A percentile compares a stretch with the other conserved stretches of the same genome.
These are phyloP conservation scores for Ciona savignyi DNA, from an alignment of 23 tunicate species.

Conservation along the genomic window DNA sequence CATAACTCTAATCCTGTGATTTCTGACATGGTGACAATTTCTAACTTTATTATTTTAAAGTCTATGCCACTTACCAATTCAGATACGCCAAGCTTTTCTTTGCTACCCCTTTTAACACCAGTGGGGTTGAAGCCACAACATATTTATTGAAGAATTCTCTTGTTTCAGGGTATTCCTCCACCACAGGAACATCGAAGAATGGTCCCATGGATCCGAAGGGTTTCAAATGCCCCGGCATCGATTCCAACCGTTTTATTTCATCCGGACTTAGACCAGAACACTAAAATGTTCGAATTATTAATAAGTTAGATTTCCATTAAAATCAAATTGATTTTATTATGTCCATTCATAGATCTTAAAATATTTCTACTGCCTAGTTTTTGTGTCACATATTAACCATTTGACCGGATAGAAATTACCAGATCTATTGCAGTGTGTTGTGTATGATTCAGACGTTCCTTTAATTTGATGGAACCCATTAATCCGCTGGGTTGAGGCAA, in stretches of 20 bases:
- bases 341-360: too few species aligned
- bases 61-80: slow-evolving; percentile 33
- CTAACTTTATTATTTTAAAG: too few species aligned
- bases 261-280: slow-evolving; percentile 2
- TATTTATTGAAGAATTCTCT: slow-evolving; percentile 38
- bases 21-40: too few species aligned
- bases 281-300: too few species aligned
- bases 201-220: slow-evolving; percentile 51
- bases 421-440: background rate
- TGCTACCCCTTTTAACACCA: slow-evolving; percentile 35
- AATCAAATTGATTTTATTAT: too few species aligned
- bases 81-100: slow-evolving; percentile 20
- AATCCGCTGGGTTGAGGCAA: too few species aligned
- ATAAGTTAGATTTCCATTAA: too few species aligned
- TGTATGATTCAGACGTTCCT: too few species aligned
- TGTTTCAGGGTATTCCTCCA: slow-evolving; percentile 30
- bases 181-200: slow-evolving; percentile 14
- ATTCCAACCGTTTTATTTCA: background rate
- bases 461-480: too few species aligned
- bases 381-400: too few species aligned
- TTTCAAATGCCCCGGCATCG: slow-evolving; percentile 38
- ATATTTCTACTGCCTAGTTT: too few species aligned
- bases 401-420: background rate
- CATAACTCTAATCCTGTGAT: too few species aligned
- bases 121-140: slow-evolving; percentile 35